Base-by-base conservation (phyloP, 2,113 vertebrate genomes). In the Lepus timidus region DNA sequence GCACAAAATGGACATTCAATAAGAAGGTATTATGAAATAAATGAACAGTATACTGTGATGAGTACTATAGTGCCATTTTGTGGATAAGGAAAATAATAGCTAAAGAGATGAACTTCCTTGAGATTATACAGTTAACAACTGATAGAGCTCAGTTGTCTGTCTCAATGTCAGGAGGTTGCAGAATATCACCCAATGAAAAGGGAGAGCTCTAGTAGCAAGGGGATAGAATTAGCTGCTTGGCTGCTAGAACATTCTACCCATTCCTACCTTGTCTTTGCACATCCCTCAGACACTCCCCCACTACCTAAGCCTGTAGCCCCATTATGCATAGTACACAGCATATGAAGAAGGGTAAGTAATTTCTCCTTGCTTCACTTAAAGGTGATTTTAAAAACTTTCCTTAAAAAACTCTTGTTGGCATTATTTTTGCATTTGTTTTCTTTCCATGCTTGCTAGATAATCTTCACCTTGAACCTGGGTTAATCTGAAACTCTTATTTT, bases 11-110 rank as follows among this genome's bases (percentile, higher is more conserved):
- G 10, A 33, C 8, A 80, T 70, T 81, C 49, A 88, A 4, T 70
- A 49, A 79, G 93, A n/a, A 62, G 80, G 83, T 79, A 78, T 85
- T 88, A 85, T 13, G 61, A 19, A 87, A 81, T 31, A 82, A 93
- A 87, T 65, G 22, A 83, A 73, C 33, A 82, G 17, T 49, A 78
- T 68, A 94, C 85, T 85, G 55, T 68, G 64, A 11, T 95, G 7
- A 3, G 36, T 90, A 88, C 83, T 91, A 87, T 19, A 25, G 25
- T 14, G 8, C 6, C 11, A 82, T 62, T 79, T 87, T 89, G 51
- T 93, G 25, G 52, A 73, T 67, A 68, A 49, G 82, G 5, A 90
- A 94, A 85, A 64, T 80, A 10, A 86, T 81, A 2, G 16, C 87
- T 39, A 86, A 90, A 61, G 17, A 71, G 6, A 68, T 81, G 67